Conservation (phyloP, 2,797 vertebrate genomes). For the Staurois parvus region DNA sequence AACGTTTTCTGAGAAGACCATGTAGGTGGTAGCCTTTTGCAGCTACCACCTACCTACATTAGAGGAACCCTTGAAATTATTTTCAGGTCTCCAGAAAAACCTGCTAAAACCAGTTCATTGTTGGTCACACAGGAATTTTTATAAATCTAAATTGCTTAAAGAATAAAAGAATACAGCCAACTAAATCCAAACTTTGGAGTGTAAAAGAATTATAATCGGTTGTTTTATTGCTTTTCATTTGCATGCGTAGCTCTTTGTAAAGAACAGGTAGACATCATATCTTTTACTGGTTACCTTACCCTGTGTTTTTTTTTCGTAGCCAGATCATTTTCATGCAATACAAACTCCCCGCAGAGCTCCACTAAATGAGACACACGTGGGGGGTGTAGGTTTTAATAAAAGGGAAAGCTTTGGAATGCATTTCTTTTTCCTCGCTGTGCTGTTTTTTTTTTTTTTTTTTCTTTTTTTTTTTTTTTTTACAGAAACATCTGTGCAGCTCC, state of each 20-base stretch:
- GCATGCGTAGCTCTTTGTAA: constrained; percentile 11
- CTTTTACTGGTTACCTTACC: constrained; percentile 33
- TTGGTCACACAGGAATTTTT: not conserved
- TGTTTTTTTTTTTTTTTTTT: constrained; percentile 11
- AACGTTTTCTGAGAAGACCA: too few species aligned
- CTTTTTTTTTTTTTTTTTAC: constrained; percentile 55
- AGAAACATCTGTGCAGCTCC: constrained; percentile 66
- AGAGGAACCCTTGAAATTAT: too few species aligned
- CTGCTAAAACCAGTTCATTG: too few species aligned
- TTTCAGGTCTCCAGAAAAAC: too few species aligned
- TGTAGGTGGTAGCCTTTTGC: too few species aligned
- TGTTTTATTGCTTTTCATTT: constrained; percentile 4
- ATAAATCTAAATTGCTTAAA: constrained; percentile 20
- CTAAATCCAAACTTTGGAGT: not conserved
- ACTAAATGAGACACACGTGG: constrained; percentile 65
- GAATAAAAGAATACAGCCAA: constrained; percentile 29
- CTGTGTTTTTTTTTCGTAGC: constrained; percentile 37
- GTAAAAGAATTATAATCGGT: not conserved
- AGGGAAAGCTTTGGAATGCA: constrained; percentile 62
- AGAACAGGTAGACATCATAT: constrained; percentile 53
- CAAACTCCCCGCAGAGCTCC: constrained; percentile 57
- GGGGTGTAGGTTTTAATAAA: constrained; percentile 65
- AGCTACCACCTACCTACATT: too few species aligned
- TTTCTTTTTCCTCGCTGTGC: constrained; percentile 65
- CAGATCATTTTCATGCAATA: constrained; percentile 61